These are phyloP conservation scores for Sarcophaga peregrina DNA, from an alignment of 1,140 invertebrate species.

Conservation along the genomic window DNA sequence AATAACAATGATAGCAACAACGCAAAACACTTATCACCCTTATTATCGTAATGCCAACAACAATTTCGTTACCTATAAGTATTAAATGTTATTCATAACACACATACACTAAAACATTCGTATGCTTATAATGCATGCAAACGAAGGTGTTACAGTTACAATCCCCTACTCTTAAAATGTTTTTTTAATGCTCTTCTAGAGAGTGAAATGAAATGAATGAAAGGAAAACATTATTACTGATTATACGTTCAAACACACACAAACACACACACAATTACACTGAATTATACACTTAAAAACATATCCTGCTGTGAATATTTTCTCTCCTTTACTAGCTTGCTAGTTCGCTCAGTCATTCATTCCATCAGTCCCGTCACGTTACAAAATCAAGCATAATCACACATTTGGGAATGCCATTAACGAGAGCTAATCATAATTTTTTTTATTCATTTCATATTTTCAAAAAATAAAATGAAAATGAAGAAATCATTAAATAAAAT, in stretches of 20 bases:
- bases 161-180: neutral
- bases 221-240: conserved; percentile 33
- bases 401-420: conserved; percentile 47
- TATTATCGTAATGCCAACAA: conserved; percentile 37
- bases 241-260: conserved; percentile 25
- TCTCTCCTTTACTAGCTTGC: neutral
- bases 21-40: conserved; percentile 38
- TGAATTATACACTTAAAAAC: too few species aligned
- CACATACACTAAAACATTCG: neutral
- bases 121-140: neutral
- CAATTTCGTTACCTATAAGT: conserved; percentile 30
- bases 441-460: conserved; percentile 12
- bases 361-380: conserved; percentile 45
- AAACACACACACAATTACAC: neutral
- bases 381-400: conserved; percentile 46
- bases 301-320: conserved; percentile 33
- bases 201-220: neutral
- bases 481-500: conserved; percentile 35
- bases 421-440: conserved; percentile 45
- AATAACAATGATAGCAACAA: neutral
- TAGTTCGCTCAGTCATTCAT: neutral
- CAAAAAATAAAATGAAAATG: neutral
- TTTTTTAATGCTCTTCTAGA: neutral
- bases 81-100: conserved; percentile 19
- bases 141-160: conserved; percentile 4